These are phyloP conservation scores for Deroplatys truncata DNA, from an alignment of 2,888 invertebrate genomes.

Conservation along the genomic window DNA sequence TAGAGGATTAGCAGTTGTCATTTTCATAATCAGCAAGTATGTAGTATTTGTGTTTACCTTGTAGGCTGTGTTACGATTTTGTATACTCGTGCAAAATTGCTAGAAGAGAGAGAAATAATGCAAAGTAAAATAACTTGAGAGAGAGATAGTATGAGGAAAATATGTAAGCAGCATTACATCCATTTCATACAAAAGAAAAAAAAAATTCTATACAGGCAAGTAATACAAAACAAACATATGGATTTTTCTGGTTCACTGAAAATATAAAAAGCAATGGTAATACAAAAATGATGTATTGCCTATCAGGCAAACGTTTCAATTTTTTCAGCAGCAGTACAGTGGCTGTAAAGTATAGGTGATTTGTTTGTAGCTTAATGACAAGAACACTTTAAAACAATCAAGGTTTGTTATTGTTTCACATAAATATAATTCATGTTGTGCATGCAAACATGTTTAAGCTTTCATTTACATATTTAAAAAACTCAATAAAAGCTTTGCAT, in stretches of 20 bases:
- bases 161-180: neutral
- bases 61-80: slow-evolving; percentile 14
- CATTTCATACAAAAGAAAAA: neutral
- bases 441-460: no score
- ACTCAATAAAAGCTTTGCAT: no score
- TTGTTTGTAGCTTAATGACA: no score
- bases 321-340: no score
- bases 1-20: neutral
- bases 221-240: neutral
- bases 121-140: slow-evolving; percentile 1
- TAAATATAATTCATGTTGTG: no score
- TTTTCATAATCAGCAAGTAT: neutral
- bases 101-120: slow-evolving; percentile 22
- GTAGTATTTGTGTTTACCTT: slow-evolving; percentile 10
- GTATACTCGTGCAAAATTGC: slow-evolving; percentile 26
- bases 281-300: no score
- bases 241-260: neutral
- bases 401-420: no score
- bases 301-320: no score
- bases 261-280: no score
- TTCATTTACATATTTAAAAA: no score
- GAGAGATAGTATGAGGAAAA: neutral
- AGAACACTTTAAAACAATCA: no score
- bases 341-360: no score
- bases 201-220: neutral